Percentiles rank a stretch among this genome's conserved stretches.
These are phyloP conservation scores for Stenolophus ochropezus DNA, from an alignment of 2,888 invertebrate species.

Conservation along the genomic window DNA sequence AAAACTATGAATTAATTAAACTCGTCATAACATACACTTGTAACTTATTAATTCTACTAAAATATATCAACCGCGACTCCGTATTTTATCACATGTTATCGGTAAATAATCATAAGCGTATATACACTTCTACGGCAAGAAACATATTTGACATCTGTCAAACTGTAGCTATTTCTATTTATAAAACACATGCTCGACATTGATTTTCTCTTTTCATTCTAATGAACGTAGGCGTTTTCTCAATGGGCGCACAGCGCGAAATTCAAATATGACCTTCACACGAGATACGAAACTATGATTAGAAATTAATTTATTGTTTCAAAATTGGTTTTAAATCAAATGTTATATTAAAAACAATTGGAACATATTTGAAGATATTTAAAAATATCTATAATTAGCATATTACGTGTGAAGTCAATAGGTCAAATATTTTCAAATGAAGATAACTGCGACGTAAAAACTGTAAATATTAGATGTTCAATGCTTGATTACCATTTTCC, in stretches of 20 bases:
- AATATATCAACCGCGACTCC: neutral
- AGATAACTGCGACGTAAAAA: neutral
- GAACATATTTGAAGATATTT: neutral
- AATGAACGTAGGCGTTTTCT: conserved; percentile 26
- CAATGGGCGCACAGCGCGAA: neutral
- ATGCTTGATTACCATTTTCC: neutral
- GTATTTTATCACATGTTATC: conserved; percentile 47
- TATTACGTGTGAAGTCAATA: neutral
- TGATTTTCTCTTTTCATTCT: conserved; percentile 22
- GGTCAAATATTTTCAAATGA: neutral
- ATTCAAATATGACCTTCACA: neutral
- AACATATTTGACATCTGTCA: conserved; percentile 48
- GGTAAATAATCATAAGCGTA: neutral
- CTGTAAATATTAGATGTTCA: neutral
- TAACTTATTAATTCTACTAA: conserved; percentile 7
- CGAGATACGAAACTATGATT: neutral
- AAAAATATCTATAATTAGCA: neutral
- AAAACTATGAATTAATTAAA: conserved; percentile 11
- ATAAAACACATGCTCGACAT: conserved; percentile 1
- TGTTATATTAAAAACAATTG: neutral
- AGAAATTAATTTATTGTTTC: neutral
- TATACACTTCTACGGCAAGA: neutral
- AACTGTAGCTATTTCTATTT: conserved; percentile 18
- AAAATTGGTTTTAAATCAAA: neutral
- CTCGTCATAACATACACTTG: conserved; percentile 2